A percentile compares a stretch with the other conserved stretches of the same genome.
These are phyloP conservation scores for Silurus asotus DNA, from an alignment of 2,113 vertebrate genomes.

Conservation along the genomic window DNA sequence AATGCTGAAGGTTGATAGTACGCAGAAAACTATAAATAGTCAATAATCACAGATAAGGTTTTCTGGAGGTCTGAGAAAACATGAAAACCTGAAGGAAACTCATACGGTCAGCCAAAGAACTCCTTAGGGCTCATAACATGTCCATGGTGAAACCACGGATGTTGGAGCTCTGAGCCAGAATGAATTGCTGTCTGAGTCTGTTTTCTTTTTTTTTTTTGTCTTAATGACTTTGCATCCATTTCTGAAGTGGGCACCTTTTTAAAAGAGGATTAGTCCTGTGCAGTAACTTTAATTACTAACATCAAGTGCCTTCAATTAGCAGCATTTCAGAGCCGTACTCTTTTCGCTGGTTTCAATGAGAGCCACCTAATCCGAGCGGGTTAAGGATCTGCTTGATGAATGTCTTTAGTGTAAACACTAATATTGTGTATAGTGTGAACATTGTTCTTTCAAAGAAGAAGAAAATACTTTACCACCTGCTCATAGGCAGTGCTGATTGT, in stretches of 20 bases:
- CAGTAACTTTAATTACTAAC: conserved; percentile 53
- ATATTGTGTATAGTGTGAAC: not conserved
- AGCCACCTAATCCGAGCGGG: not conserved
- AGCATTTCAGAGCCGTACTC: conserved; percentile 5
- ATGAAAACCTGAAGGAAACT: not conserved
- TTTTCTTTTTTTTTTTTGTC: not conserved
- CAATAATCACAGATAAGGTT: not conserved
- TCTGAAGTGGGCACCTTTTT: conserved; percentile 51
- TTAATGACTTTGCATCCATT: conserved; percentile 58
- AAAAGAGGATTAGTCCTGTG: conserved; percentile 59
- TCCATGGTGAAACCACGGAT: not conserved
- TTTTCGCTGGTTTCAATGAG: conserved; percentile 12
- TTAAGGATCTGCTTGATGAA: not conserved
- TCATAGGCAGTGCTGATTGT: not conserved
- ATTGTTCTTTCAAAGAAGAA: not conserved
- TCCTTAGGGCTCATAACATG: not conserved
- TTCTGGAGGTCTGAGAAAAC: not conserved
- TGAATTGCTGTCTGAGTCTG: not conserved
- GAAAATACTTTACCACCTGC: not conserved
- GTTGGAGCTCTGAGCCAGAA: not conserved
- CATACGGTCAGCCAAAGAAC: no score
- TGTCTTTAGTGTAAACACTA: not conserved
- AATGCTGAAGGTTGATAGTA: not conserved
- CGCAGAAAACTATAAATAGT: not conserved
- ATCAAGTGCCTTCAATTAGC: conserved; percentile 41